A percentile compares a stretch with the other conserved stretches of the same genome.
Conservation (phyloP, 2,113 vertebrate species). For the Alligator mississippiensis region DNA sequence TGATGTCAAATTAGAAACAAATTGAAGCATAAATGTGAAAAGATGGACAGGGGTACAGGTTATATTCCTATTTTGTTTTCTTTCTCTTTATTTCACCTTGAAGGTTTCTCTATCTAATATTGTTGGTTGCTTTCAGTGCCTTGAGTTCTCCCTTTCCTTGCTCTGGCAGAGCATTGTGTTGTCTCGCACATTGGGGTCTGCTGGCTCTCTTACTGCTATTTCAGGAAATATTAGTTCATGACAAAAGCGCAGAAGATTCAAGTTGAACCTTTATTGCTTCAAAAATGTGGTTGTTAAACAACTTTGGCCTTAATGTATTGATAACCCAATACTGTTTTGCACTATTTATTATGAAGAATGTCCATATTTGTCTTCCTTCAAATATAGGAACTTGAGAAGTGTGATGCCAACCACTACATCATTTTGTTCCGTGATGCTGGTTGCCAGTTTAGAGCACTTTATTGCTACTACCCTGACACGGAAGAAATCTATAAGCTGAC, state of each 20-base stretch:
- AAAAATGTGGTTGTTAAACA: background rate
- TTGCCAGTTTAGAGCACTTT: constrained; percentile 94
- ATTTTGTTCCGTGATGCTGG: constrained; percentile 95
- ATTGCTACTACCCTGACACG: constrained; percentile 89
- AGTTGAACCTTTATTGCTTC: background rate
- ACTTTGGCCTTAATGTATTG: background rate
- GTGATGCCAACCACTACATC: constrained; percentile 96
- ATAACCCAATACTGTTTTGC: background rate
- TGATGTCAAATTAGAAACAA: background rate
- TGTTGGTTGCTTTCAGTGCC: background rate
- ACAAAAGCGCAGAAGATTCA: background rate
- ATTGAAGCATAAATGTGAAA: background rate
- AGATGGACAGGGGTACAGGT: background rate
- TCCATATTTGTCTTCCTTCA: background rate
- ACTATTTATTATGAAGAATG: background rate
- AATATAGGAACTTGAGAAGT: constrained; percentile 92
- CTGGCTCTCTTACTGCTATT: background rate
- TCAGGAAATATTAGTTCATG: background rate
- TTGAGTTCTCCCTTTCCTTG: background rate
- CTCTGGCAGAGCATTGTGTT: background rate
- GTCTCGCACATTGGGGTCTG: background rate
- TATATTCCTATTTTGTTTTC: background rate
- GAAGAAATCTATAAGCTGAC: constrained; percentile 93
- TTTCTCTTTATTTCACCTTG: background rate
- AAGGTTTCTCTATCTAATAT: background rate